Conservation (phyloP, 2,797 vertebrate genomes). For the Micrastur ruficollis region DNA sequence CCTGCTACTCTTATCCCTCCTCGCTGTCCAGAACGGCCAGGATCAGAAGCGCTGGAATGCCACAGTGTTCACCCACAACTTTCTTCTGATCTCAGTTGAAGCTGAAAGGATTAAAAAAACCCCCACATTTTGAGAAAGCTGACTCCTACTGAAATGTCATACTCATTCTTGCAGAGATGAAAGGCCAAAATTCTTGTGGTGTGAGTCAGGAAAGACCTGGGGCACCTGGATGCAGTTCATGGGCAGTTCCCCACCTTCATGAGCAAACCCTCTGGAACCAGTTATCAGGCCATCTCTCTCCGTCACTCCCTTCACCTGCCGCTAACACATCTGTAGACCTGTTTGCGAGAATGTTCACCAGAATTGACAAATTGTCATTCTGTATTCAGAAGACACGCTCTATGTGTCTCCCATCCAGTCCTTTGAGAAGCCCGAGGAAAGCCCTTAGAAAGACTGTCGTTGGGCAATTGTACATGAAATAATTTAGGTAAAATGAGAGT, state of each 20-base stretch:
- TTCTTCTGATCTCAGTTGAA: not conserved
- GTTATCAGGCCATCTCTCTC: not conserved
- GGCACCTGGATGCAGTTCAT: rapidly evolving
- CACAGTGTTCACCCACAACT: not conserved
- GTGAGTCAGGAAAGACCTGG: not conserved
- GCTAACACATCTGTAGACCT: not conserved
- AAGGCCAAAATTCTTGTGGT: not conserved
- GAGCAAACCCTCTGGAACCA: not conserved
- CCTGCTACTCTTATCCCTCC: not conserved
- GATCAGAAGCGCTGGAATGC: not conserved
- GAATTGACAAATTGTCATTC: not conserved
- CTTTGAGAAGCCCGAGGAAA: not conserved
- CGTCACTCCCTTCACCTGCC: not conserved
- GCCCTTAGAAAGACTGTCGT: not conserved
- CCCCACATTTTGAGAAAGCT: rapidly evolving
- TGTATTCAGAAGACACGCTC: rapidly evolving
- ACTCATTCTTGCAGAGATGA: not conserved
- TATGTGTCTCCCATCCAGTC: not conserved
- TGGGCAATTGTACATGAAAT: not conserved
- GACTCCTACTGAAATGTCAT: not conserved
- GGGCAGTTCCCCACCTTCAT: not conserved
- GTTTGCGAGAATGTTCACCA: not conserved
- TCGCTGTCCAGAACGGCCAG: not conserved
- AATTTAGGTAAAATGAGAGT: not conserved
- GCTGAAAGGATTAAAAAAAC: not conserved